A percentile compares a stretch with the other conserved stretches of the same genome.
Evolutionary conservation across 2,113 vertebrate species (phyloP).

Genomic region (Egretta garzetta): DNA sequence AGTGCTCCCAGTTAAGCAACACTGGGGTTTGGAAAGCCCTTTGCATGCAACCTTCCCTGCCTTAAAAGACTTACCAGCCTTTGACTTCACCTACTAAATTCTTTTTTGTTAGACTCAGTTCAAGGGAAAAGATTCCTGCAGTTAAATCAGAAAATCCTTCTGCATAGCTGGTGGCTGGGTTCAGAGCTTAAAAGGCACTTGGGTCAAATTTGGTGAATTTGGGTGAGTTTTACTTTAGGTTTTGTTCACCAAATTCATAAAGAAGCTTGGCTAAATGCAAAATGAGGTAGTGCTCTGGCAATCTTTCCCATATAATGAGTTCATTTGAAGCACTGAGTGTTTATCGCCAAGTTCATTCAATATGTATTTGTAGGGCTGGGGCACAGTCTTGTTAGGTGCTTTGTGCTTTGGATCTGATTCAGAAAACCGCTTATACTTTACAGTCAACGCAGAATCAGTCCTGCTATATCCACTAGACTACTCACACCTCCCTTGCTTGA

Average conservation of each 20-base stretch:
- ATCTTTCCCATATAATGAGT: background rate
- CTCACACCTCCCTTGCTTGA: background rate
- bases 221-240: background rate
- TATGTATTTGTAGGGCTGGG: background rate
- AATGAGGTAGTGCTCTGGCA: constrained; percentile 9
- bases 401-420: background rate
- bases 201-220: background rate
- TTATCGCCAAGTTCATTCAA: background rate
- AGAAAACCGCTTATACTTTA: background rate
- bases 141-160: background rate
- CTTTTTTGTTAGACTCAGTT: background rate
- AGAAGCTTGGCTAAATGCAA: background rate
- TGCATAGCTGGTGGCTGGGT: background rate
- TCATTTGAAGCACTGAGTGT: background rate
- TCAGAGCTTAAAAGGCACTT: background rate
- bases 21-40: constrained; percentile 4
- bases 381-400: background rate
- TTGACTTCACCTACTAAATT: background rate
- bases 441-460: background rate
- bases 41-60: background rate
- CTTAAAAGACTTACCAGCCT: background rate
- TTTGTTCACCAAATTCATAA: background rate
- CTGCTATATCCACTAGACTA: rapidly evolving
- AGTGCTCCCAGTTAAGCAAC: constrained; percentile 47
- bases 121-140: background rate